Base-by-base conservation (phyloP, 1,140 invertebrate genomes). In the Tetranychus urticae region DNA sequence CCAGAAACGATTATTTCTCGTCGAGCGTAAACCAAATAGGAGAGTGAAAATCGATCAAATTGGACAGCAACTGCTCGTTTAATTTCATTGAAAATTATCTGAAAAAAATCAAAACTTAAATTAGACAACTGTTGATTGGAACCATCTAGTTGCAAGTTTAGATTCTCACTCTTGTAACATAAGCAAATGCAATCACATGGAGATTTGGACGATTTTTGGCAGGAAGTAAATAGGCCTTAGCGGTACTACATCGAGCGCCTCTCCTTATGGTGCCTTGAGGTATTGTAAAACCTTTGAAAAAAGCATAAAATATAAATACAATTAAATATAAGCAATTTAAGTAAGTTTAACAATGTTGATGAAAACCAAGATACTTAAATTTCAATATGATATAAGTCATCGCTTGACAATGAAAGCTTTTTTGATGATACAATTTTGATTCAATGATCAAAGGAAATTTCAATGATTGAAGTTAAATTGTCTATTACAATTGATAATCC, bases 1-100 rank as follows among this genome's bases (percentile, higher is more conserved):
- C 80, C 86, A 8, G 85, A 87, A 1, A 92, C 65, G 52, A 91
- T 85, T 0, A 93, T 81, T 72, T 96, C 91, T 68, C 85, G 88
- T 14, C 73, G 79, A 0, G 86, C 86, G 50, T 80, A 71, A 13
- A 88, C 80, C 34, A 82, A 77, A 64, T 82, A 78, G 0, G 82
- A 70, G 70, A 80, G 79, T 59, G 79, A 80, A 50, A 86, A 79
- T 56, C 83, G 77, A 6, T 84, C 72, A 67, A 91, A 88, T 69
- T 90, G 85, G 0, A 94, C 80, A 1, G 88, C 90, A 66, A 84
- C 83, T 1, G 88, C 86, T 48, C 82, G 73, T 70, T 85, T 90
- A 0, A 79, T 82, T 6, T 76, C 73, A 68, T 94, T 83, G 66
- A 96, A 87, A 36, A 92, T 74, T 31, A 89, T 72, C 64, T 81